Conservation (phyloP, 2,888 invertebrate genomes). For the Diadromus collaris region DNA sequence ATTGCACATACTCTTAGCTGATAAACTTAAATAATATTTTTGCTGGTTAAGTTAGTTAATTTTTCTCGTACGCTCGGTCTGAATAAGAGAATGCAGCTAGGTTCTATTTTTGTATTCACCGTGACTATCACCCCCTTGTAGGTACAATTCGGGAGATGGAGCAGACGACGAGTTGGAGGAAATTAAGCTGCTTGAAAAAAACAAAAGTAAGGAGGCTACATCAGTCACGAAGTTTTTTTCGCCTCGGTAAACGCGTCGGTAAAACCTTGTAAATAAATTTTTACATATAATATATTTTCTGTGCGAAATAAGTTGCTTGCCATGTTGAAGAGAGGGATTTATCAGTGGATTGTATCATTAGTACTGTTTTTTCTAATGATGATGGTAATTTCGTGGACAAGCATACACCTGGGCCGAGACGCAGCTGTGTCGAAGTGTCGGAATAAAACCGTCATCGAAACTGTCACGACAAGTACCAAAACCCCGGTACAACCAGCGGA, state of each 20-base stretch:
- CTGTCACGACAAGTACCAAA: background rate
- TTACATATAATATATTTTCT: background rate
- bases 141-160: background rate
- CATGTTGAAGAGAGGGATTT: background rate
- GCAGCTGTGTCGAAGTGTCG: background rate
- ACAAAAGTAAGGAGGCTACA: background rate
- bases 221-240: background rate
- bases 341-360: constrained; percentile 1
- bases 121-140: background rate
- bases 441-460: background rate
- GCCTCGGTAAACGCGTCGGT: background rate
- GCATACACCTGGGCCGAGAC: constrained; percentile 13
- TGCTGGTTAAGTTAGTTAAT: background rate
- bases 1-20: background rate
- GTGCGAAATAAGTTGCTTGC: background rate
- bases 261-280: background rate
- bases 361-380: constrained; percentile 9
- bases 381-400: constrained; percentile 20
- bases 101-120: background rate
- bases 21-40: background rate
- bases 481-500: no score
- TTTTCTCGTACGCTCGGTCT: background rate
- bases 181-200: background rate
- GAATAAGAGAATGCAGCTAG: background rate
- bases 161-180: background rate